Evolutionary conservation across 2,797 vertebrate species (phyloP).

Genomic region (Hylomyscus alleni): DNA sequence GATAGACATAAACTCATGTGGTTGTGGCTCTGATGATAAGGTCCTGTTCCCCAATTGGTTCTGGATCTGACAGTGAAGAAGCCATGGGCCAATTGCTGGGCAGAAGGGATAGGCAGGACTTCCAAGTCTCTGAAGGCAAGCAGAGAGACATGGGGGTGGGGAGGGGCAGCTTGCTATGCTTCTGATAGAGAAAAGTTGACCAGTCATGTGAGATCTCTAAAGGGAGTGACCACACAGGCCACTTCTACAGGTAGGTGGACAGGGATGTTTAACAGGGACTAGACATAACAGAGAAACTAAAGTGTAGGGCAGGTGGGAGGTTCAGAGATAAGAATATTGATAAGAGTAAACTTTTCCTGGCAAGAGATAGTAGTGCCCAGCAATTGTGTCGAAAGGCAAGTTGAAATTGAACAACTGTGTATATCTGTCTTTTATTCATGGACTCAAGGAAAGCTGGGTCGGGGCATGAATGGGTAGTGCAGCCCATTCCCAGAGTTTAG

Average conservation of each 20-base stretch:
- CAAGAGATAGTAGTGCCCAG: not conserved
- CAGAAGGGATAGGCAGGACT: not conserved
- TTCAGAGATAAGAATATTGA: not conserved
- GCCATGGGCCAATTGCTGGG: too few species aligned
- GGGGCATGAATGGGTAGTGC: rapidly evolving
- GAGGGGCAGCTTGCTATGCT: not conserved
- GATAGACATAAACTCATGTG: not conserved
- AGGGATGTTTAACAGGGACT: not conserved
- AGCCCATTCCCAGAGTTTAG: not conserved
- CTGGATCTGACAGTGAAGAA: not conserved
- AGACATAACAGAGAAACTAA: not conserved
- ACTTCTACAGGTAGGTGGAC: not conserved
- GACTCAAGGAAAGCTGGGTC: not conserved
- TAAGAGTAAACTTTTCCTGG: not conserved
- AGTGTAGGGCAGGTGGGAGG: not conserved
- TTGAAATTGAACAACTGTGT: not conserved
- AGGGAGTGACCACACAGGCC: not conserved
- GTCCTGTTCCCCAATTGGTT: not conserved
- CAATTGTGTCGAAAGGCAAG: not conserved
- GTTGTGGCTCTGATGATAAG: too few species aligned
- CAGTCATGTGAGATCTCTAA: not conserved
- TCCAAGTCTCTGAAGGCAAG: not conserved
- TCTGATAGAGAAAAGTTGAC: not conserved
- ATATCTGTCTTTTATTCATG: not conserved
- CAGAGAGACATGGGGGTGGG: not conserved